Conservation (phyloP, 2,113 vertebrate species). For the Epinephelus moara region DNA sequence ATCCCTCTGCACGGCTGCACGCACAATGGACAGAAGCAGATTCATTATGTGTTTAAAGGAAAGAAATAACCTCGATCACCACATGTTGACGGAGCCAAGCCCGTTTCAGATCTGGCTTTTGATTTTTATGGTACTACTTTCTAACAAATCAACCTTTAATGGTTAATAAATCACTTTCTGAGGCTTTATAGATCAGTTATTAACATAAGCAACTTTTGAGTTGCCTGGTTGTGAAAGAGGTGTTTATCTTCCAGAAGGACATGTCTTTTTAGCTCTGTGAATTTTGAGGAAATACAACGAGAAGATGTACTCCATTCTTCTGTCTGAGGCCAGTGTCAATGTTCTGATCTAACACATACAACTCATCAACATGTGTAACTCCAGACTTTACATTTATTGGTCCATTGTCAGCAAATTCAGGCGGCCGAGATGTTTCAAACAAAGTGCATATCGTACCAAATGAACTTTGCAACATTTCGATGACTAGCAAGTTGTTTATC, state of each 20-base stretch:
- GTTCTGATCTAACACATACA: no score
- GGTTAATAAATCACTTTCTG: not conserved
- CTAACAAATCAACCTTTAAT: not conserved
- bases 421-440: no score
- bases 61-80: slow-evolving; percentile 34
- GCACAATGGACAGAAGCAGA: slow-evolving; percentile 67
- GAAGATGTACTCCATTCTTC: not conserved
- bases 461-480: no score
- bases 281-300: not conserved
- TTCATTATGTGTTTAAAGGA: slow-evolving; percentile 71
- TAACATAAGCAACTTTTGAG: not conserved
- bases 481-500: no score
- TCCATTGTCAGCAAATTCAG: no score
- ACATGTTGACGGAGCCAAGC: slow-evolving; percentile 30
- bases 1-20: slow-evolving; percentile 40
- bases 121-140: slow-evolving; percentile 27
- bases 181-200: slow-evolving; percentile 1
- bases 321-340: not conserved
- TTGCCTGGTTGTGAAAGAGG: not conserved
- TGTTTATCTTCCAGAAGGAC: not conserved
- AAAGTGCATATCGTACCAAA: no score
- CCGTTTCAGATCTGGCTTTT: slow-evolving; percentile 22
- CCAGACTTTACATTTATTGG: no score
- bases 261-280: not conserved
- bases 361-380: no score